Base-by-base conservation (phyloP, 2,797 vertebrate species). In the Tadarida brasiliensis region DNA sequence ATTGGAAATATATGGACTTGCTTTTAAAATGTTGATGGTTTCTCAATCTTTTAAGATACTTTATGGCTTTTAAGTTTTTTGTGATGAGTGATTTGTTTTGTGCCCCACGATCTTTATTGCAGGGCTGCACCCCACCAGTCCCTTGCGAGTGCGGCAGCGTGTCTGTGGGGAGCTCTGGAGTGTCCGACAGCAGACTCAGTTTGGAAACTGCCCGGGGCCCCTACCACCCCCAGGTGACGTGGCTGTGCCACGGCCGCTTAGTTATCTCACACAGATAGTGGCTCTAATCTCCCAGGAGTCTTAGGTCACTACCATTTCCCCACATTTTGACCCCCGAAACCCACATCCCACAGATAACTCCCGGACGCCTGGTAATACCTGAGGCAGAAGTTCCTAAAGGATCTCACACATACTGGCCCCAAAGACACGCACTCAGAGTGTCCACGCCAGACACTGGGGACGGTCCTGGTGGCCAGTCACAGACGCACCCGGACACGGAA, bases 381-480 rank as follows among this genome's bases (percentile, higher is more conserved):
- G 35, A 57, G 51, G 20, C 6, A 39, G 28, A 30, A 20, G 39
- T 19, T 56, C 61, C 49, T 11, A 7, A 7, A 1, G 17, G 68
- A 16, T 56, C 11, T 49, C 15, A 30, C 33, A 20, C 8, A 1
- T 0, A n/a, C 1, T 2, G 56, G 51, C 5, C 5, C 56, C 56
- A 47, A 56, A 49, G 39, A 4, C 0, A 0, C 0, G 0, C 0
- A 2, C 17, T 59, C 12, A 3, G 49, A n/a, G 20, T 0, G 0
- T 3, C 30, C 15, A 6, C 4, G 0, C 0, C 0, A 14, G 56
- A 19, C 20, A 30, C 0, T 11, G 51, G 26, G 2, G 5, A 8
- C 0, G 3, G 54, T 54, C 74, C 74, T 2, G 63, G 44, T 15
- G 12, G 35, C 9, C 4, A 17, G 20, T 9, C n/a, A 2, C 0